These are phyloP conservation scores for Chiridota heheva DNA, from an alignment of 35 echinoderm and acorn worm genomes.

Conservation along the genomic window DNA sequence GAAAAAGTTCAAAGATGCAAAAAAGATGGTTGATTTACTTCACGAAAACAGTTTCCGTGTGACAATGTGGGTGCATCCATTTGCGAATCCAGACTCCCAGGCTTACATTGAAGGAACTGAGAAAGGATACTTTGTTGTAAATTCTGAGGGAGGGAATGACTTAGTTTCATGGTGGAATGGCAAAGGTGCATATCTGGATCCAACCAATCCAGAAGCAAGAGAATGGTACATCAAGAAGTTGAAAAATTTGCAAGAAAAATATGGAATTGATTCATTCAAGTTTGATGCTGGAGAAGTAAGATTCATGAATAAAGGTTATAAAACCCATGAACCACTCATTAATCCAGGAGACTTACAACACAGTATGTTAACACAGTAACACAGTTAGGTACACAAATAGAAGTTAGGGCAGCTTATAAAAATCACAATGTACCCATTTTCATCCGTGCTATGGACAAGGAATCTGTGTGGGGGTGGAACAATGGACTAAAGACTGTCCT, in stretches of 20 bases:
- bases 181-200: slow-evolving; percentile 49
- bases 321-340: slow-evolving; percentile 23
- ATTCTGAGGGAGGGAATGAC: slow-evolving; percentile 42
- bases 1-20: slow-evolving; percentile 58
- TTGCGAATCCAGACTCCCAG: slow-evolving; percentile 62
- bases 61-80: slow-evolving; percentile 53
- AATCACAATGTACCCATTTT: slow-evolving; percentile 57
- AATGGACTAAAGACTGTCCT: slow-evolving; percentile 71
- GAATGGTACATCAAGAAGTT: slow-evolving; percentile 62
- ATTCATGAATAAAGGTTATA: slow-evolving; percentile 33
- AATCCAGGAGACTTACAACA: slow-evolving; percentile 69
- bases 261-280: slow-evolving; percentile 75
- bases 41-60: slow-evolving; percentile 64
- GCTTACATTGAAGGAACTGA: slow-evolving; percentile 44
- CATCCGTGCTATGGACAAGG: slow-evolving; percentile 61
- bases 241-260: slow-evolving; percentile 38
- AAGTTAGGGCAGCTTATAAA: slow-evolving; percentile 58
- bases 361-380: slow-evolving; percentile 43
- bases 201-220: slow-evolving; percentile 50
- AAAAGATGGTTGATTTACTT: slow-evolving; percentile 32
- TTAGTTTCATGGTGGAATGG: slow-evolving; percentile 79
- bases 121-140: slow-evolving; percentile 56
- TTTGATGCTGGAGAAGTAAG: slow-evolving; percentile 75
- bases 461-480: slow-evolving; percentile 57
- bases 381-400: slow-evolving; percentile 31